A percentile compares a stretch with the other conserved stretches of the same genome.
Evolutionary conservation across 2,113 vertebrate genomes (phyloP).

Genomic region (Lophochroa leadbeateri): DNA sequence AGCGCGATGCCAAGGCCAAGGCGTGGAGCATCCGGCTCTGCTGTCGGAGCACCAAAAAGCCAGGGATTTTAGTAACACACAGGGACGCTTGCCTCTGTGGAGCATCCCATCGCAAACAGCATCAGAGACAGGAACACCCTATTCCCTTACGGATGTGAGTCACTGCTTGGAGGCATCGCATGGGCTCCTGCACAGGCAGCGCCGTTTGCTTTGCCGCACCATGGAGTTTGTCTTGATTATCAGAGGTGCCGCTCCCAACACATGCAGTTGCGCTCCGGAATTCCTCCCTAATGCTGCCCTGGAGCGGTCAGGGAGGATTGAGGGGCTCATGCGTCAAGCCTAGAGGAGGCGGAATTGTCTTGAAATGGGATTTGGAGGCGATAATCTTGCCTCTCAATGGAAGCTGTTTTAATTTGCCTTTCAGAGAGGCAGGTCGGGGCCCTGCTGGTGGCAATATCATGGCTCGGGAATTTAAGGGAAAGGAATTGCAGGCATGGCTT

Average conservation of each 20-base stretch:
- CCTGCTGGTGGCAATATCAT: neutral
- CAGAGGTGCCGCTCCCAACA: neutral
- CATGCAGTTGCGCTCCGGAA: neutral
- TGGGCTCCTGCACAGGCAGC: no score
- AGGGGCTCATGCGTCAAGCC: neutral
- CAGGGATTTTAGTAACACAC: no score
- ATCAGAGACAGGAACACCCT: neutral
- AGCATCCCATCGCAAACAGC: rapidly evolving
- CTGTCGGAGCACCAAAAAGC: neutral
- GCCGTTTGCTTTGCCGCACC: neutral
- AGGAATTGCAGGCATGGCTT: neutral
- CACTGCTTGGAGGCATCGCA: neutral
- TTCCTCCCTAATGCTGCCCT: neutral
- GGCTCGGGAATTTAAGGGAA: neutral
- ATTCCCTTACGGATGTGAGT: neutral
- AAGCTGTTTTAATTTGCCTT: neutral
- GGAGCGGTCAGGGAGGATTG: neutral
- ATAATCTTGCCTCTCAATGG: neutral
- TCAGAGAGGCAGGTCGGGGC: neutral
- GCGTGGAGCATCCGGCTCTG: neutral
- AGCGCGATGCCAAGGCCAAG: neutral
- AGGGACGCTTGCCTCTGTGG: neutral
- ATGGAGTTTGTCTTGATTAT: neutral
- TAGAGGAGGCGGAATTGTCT: neutral
- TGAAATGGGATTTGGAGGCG: neutral